Base-by-base conservation (phyloP, 2,113 vertebrate species). In the Gasterosteus aculeatus region DNA sequence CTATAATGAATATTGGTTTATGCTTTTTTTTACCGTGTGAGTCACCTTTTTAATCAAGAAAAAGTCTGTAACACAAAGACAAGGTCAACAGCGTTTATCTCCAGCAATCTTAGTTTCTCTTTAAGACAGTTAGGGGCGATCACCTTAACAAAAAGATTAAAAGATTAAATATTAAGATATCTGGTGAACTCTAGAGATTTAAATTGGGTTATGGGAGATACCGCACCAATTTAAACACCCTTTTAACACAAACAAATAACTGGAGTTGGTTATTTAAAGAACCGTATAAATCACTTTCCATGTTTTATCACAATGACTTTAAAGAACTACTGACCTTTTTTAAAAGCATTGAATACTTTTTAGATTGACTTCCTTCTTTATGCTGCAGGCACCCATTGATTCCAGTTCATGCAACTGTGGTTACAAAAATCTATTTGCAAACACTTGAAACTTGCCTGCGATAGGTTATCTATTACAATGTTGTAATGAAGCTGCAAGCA, bases 291-390 rank as follows among this genome's bases (percentile, higher is more conserved):
- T 7, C 42, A 53, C 22, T 44, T 38, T 61, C 19, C 11, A 51
- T 42, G 44, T 42, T 41, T 72, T 18, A 38, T 58, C 14, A 75
- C 41, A 63, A 22, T 59, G 38, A 64, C 26, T 56, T 47, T 35
- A 29, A 59, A 60, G 12, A 67, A 72, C 35, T 10, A 33, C 12
- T 11, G 39, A 72, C 56, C 29, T 67, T 72, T 60, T 68, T 35
- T 18, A 3, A 72, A 29, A 82, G 39, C 18, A 47, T 38, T 19
- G 5, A 76, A 33, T 64, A 0, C 9, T 46, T 61, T 33, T 56
- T 35, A 33, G 12, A 71, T 47, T 49, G 47, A 58, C 62, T 82
- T 80, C 39, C 26, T 57, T 66, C 16, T 65, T 42, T n/a, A 62
- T n/a, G n/a, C 54, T 67, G 26, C 51, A 67, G 6, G 42, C 12